These are phyloP conservation scores for Athene noctua DNA, from an alignment of 2,113 vertebrate species.

Conservation along the genomic window DNA sequence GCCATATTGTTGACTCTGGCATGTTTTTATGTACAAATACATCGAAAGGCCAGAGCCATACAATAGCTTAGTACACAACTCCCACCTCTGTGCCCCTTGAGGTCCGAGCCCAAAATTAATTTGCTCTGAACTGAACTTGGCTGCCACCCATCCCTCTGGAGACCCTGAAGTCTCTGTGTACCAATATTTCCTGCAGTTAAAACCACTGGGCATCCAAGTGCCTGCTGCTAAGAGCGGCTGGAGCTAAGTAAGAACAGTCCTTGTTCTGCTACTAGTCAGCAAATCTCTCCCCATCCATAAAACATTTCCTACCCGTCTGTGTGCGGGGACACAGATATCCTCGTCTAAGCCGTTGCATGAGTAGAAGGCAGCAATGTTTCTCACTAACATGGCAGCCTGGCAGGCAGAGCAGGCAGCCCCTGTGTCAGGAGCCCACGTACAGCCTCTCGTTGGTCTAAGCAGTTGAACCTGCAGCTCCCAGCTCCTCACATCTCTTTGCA, in stretches of 20 bases:
- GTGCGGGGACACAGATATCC: background rate
- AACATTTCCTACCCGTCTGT: background rate
- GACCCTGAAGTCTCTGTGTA: background rate
- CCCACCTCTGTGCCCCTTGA: background rate
- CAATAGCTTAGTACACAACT: background rate
- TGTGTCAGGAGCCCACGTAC: accelerated
- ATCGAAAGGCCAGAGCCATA: background rate
- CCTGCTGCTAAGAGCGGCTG: background rate
- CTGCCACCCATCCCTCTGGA: background rate
- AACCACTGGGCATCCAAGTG: background rate
- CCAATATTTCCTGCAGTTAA: background rate
- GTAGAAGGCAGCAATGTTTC: background rate
- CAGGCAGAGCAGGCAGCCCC: background rate
- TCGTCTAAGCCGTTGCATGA: background rate
- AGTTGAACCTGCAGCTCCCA: background rate
- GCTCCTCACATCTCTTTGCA: accelerated
- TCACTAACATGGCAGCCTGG: background rate
- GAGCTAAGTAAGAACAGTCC: background rate
- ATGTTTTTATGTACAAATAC: background rate
- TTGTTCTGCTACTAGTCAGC: background rate
- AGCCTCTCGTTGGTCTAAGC: background rate
- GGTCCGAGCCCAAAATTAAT: background rate
- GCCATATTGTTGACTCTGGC: background rate
- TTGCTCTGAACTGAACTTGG: background rate
- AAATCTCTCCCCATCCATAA: background rate